Conservation (phyloP, 2,888 invertebrate species). For the Cinara cedri region DNA sequence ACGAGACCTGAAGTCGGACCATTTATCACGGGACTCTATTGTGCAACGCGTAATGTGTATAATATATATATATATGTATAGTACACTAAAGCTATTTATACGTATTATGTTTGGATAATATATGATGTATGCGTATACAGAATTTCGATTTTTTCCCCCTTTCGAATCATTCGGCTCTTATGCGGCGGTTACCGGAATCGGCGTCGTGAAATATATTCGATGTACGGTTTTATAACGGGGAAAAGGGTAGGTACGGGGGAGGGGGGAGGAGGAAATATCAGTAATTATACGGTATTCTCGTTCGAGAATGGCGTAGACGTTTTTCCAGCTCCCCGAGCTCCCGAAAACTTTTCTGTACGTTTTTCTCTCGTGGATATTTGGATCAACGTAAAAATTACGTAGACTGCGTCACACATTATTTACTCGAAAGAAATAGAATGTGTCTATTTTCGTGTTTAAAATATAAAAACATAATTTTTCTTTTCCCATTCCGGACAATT, state of each 20-base stretch:
- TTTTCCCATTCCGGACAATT: too few species aligned
- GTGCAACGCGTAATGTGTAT: neutral
- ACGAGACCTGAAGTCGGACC: constrained; percentile 16
- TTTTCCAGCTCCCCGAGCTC: too few species aligned
- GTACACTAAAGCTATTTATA: constrained; percentile 21
- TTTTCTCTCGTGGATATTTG: too few species aligned
- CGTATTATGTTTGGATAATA: neutral
- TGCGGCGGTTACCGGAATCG: neutral
- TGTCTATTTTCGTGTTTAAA: too few species aligned
- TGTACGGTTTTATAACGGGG: neutral
- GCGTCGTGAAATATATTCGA: neutral
- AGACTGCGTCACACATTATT: too few species aligned
- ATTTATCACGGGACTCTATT: constrained; percentile 38
- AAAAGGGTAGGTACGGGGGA: neutral
- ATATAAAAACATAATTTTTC: too few species aligned
- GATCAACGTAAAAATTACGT: too few species aligned
- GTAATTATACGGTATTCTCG: neutral
- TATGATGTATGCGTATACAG: constrained; percentile 6
- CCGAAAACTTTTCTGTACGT: too few species aligned
- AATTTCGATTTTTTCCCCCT: constrained; percentile 5
- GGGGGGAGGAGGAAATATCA: neutral
- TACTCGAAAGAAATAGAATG: too few species aligned
- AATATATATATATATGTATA: too few species aligned
- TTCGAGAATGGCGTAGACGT: too few species aligned
- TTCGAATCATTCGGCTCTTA: too few species aligned